Evolutionary conservation across 2,113 vertebrate genomes (phyloP), one percentile per base, ranked within the genome.

Genomic region (Boulengeromyrus knoepffleri): DNA sequence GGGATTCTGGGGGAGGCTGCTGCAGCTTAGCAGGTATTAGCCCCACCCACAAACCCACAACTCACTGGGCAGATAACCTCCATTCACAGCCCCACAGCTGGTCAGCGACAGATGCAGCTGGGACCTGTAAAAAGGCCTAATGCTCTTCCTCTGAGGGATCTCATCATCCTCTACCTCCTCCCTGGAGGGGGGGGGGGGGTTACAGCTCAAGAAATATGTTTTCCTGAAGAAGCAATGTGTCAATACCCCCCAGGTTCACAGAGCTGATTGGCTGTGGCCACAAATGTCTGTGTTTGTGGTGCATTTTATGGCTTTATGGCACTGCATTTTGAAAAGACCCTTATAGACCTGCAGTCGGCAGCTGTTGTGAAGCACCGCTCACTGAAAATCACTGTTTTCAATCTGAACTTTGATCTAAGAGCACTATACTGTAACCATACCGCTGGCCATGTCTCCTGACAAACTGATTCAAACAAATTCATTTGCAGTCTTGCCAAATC

Each of bases 31-130:
- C 87, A 91, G 90, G 91, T 91, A 94, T 94, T 93, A 95, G 90
- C 53, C 89, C 91, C 52, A 10, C 88, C 31, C 87, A 77, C 31
- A 36, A 77, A 53, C 46, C 83, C 53, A 62, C 88, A 66, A 90
- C 87, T 24, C 88, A 88, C 91, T 90, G 92, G 92, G 90, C 93
- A 91, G 87, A 93, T 92, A 93, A 94, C 92, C 92, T 93, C 94
- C 94, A 95, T 94, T 94, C 93, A 91, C 92, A 92, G 93, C 92
- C 93, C 91, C 95, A 94, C 95, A 96, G 95, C 95, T 96, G 96
- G 93, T 93, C 92, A 3, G 90, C 80, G 94, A 94, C 96, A 96
- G 96, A 96, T 96, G 96, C 94, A 91, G 91, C 91, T 91, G 94
- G 91, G 92, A 92, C 91, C 93, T 91, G 31, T 90, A 46, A 87